Conservation (phyloP, 2,888 invertebrate species). For the Drosophila macrospina region DNA sequence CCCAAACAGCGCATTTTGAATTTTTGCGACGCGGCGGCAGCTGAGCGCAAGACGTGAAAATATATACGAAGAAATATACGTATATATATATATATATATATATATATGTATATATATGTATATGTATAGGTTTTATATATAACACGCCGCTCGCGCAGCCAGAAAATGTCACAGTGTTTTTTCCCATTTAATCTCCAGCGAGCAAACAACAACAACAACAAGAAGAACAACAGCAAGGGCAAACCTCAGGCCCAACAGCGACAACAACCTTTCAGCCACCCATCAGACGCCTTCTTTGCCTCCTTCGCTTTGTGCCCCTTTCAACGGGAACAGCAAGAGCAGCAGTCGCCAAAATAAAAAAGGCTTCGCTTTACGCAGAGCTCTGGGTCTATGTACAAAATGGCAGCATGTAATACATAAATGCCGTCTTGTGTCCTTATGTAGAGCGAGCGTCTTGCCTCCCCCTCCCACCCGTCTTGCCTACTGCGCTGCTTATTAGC, state of each 20-base stretch:
- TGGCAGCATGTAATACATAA: slow-evolving; percentile 75
- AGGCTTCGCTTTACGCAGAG: slow-evolving; percentile 51
- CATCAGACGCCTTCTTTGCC: slow-evolving; percentile 64
- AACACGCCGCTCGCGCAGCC: slow-evolving; percentile 61
- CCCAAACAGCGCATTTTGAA: slow-evolving; percentile 59
- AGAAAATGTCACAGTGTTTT: slow-evolving; percentile 80
- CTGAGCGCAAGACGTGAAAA: slow-evolving; percentile 51
- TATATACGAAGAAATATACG: slow-evolving; percentile 26
- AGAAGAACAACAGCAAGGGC: slow-evolving; percentile 15
- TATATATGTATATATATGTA: slow-evolving; percentile 31
- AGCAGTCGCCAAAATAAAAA: slow-evolving; percentile 47
- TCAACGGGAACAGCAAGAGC: slow-evolving; percentile 48
- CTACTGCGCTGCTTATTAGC: slow-evolving; percentile 70
- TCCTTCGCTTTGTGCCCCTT: slow-evolving; percentile 71
- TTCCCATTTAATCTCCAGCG: slow-evolving; percentile 77
- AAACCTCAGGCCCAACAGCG: slow-evolving; percentile 22
- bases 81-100: slow-evolving; percentile 27
- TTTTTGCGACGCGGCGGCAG: slow-evolving; percentile 59
- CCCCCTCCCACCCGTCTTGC: background rate
- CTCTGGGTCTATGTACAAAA: slow-evolving; percentile 60
- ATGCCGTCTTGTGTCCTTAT: slow-evolving; percentile 69
- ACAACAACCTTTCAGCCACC: slow-evolving; percentile 48
- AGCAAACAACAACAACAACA: slow-evolving; percentile 68
- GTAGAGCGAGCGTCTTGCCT: slow-evolving; percentile 43
- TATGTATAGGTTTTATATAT: slow-evolving; percentile 34